These are phyloP conservation scores for Bujurquina vittata DNA, from an alignment of 2,113 vertebrate species.

Conservation along the genomic window DNA sequence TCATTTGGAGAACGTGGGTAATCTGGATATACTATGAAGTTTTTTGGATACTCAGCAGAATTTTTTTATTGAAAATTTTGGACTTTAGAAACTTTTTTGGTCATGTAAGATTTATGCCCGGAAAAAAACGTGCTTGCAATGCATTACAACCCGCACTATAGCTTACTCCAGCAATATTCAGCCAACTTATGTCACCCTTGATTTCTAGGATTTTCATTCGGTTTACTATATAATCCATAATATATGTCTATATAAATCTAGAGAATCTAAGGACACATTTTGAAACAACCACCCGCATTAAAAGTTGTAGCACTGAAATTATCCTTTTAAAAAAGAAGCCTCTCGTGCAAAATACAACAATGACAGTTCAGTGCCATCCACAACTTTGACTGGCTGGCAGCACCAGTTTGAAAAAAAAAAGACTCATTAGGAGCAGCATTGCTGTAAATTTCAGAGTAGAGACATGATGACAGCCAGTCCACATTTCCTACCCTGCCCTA, in stretches of 20 bases:
- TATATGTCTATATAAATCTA: not conserved
- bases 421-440: not conserved
- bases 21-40: not conserved
- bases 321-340: not conserved
- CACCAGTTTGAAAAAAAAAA: slow-evolving; percentile 5
- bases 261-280: not conserved
- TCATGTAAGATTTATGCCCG: not conserved
- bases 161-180: slow-evolving; percentile 1
- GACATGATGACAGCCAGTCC: not conserved
- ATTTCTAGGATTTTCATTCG: not conserved
- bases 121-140: not conserved
- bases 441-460: not conserved
- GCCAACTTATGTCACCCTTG: not conserved
- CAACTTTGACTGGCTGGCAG: not conserved
- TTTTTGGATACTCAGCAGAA: not conserved
- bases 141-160: not conserved
- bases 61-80: slow-evolving; percentile 1
- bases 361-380: not conserved
- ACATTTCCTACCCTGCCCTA: not conserved
- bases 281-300: not conserved
- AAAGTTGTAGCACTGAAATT: not conserved
- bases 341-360: not conserved
- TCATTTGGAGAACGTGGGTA: not conserved
- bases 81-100: not conserved
- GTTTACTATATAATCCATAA: not conserved